Evolutionary conservation across 2,888 invertebrate species (phyloP).

Genomic region (Caenorhabditis macrosperma): DNA sequence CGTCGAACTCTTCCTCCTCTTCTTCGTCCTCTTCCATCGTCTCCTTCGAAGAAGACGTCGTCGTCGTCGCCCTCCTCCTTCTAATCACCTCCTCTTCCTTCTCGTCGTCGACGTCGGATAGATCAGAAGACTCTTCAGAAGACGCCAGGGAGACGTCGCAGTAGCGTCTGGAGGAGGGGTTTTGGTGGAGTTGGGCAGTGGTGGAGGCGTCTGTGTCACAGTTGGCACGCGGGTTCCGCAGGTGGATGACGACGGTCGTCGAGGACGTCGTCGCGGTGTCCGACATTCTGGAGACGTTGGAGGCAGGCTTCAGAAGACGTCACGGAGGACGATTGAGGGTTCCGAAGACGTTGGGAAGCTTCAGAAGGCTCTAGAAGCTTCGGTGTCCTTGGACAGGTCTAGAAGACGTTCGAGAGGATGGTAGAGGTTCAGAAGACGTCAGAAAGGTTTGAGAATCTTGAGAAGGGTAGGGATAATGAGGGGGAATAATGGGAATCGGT

Average conservation of each 20-base stretch:
- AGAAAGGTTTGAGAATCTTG: not conserved
- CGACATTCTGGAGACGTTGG: not conserved
- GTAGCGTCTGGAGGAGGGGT: not conserved
- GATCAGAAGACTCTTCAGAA: constrained; percentile 67
- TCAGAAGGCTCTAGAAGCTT: not conserved
- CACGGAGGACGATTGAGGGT: not conserved
- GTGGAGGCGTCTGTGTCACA: constrained; percentile 10
- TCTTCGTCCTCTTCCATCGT: constrained; percentile 42
- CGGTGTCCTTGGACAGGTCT: not conserved
- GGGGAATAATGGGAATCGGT: too few relatives aligned
- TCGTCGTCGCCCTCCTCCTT: not conserved
- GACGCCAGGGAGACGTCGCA: constrained; percentile 64
- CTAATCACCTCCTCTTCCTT: constrained; percentile 36
- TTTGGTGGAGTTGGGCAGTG: constrained; percentile 32
- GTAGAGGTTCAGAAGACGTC: not conserved
- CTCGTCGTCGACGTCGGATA: constrained; percentile 50
- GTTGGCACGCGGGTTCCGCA: constrained; percentile 25
- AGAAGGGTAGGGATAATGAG: too few relatives aligned
- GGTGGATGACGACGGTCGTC: constrained; percentile 59
- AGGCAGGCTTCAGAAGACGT: not conserved
- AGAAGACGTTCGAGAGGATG: not conserved
- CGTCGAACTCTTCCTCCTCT: constrained; percentile 54
- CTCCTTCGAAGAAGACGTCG: constrained; percentile 52
- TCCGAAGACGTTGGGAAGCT: not conserved
- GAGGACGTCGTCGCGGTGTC: constrained; percentile 41